Percentiles rank a stretch among this genome's conserved stretches.
Conservation (phyloP, 2,113 vertebrate species). For the Chaenogobius annularis region DNA sequence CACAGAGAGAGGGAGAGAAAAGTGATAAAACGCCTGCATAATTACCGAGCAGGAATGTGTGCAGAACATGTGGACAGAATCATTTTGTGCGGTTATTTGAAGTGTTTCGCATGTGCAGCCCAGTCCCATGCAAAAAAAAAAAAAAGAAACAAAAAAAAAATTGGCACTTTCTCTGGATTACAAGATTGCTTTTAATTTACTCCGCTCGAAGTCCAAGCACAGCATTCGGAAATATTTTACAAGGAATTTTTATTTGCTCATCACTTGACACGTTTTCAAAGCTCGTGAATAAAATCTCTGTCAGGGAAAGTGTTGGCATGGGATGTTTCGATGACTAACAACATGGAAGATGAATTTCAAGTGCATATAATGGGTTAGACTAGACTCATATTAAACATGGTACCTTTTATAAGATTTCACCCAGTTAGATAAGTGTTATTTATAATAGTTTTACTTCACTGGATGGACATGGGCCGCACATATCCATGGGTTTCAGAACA, state of each 20-base stretch:
- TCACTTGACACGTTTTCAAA: not conserved
- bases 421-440: too few relatives aligned
- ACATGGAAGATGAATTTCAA: not conserved
- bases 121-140: conserved; percentile 43
- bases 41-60: conserved; percentile 42
- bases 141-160: conserved; percentile 23
- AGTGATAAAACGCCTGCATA: conserved; percentile 39
- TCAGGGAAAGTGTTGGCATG: not conserved
- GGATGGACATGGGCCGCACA: too few relatives aligned
- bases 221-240: not conserved
- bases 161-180: conserved; percentile 60
- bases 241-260: not conserved
- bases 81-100: conserved; percentile 27
- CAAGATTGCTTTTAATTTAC: conserved; percentile 49
- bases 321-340: not conserved
- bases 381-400: not conserved
- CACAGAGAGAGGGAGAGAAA: conserved; percentile 34
- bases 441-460: too few relatives aligned
- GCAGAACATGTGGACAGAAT: conserved; percentile 26
- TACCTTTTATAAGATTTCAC: not conserved
- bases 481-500: too few relatives aligned
- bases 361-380: not conserved
- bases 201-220: conserved; percentile 8
- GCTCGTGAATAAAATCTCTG: not conserved
- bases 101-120: conserved; percentile 54